Base-by-base conservation (phyloP, 1,140 invertebrate species). In the Caerostris extrusa region DNA sequence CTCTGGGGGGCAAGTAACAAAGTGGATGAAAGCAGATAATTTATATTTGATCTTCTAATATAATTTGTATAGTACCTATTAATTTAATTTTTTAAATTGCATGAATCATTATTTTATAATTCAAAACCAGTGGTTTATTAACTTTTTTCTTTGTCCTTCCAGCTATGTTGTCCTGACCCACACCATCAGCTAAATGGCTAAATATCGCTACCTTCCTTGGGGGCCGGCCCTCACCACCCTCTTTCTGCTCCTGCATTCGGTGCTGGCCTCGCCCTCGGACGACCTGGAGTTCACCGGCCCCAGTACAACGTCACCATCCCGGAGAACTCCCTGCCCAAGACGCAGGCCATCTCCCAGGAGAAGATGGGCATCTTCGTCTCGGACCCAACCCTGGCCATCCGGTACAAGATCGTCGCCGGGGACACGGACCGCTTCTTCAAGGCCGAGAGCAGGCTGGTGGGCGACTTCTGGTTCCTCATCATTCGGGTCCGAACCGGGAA, bases 341-440 rank as follows among this genome's bases (percentile, higher is more conserved):
- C 98, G 1, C 98, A 98, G 96, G 97, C 97, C 5, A 96, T 96
- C 10, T 96, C 97, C 3, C 95, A 97, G 7, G 97, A 97, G 82
- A 97, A 97, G 95, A 98, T 98, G 97, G 97, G 97, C 12, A 97
- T 98, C 60, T 96, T 95, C 53, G 83, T 96, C 7, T 95, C 95
- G 7, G 95, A 96, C 89, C 94, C 96, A 10, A 94, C 95, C 7
- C 94, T 96, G 0, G 95, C 95, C n/a, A 97, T 99, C 14, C 97
- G 97, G 94, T 98, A 97, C 96, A 97, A 97, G 95, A 98, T 99
- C 95, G 96, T 97, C 17, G 97, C 97, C 94, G 98, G 98, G 56
- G 98, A 99, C 96, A 97, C 97, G 56, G 97, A 98, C 92, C 98
- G 98, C 95, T 98, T 99, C 95, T 99, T 99, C 96, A 99, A 98